Percentiles rank a stretch among this genome's conserved stretches.
Evolutionary conservation across 2,888 invertebrate genomes (phyloP).

Genomic region (Eupithecia vulgata): DNA sequence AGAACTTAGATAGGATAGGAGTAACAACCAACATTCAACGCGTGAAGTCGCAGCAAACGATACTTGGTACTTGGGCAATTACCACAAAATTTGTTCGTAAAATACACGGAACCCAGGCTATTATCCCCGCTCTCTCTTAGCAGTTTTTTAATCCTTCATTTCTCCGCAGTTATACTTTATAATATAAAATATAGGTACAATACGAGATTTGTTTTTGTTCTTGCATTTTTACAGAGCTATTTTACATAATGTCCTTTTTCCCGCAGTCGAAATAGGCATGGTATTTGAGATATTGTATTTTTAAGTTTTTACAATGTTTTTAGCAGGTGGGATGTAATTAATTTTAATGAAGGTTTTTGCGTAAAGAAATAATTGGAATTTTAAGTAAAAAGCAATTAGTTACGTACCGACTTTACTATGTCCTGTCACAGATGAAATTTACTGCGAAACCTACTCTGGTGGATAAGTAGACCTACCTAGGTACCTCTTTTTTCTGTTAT

Average conservation of each 20-base stretch:
- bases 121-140: conserved; percentile 23
- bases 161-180: conserved; percentile 51
- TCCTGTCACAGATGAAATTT: not conserved
- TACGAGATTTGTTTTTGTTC: conserved; percentile 59
- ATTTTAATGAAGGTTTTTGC: conserved; percentile 35
- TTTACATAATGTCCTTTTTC: conserved; percentile 65
- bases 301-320: conserved; percentile 25
- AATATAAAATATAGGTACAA: conserved; percentile 46
- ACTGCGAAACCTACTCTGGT: not conserved
- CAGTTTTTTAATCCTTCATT: conserved; percentile 46
- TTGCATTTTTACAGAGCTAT: conserved; percentile 55
- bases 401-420: conserved; percentile 1
- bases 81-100: not conserved
- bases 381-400: conserved; percentile 19
- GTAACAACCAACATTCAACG: not conserved
- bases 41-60: not conserved
- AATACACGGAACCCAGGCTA: conserved; percentile 17
- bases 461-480: not conserved
- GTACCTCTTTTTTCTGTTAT: not conserved
- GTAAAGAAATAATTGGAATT: conserved; percentile 24
- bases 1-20: not conserved
- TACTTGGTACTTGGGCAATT: not conserved
- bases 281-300: conserved; percentile 34
- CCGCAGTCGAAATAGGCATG: conserved; percentile 27
- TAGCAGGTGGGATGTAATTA: conserved; percentile 34